Evolutionary conservation across 53 echinoderm and acorn worm species (phyloP).

Genomic region (Echinarachnius parma): DNA sequence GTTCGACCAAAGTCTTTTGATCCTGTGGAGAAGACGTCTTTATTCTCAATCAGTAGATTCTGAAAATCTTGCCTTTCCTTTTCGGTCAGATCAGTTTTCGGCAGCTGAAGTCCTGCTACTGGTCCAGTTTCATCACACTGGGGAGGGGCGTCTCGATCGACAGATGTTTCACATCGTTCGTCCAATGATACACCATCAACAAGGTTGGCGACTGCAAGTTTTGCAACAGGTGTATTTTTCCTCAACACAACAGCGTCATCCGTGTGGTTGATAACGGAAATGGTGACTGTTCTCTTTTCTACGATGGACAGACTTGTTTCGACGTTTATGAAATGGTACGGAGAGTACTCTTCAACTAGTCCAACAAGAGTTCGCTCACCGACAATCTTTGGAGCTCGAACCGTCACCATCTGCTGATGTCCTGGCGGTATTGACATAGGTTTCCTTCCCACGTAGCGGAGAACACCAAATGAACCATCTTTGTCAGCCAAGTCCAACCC

Average conservation of each 20-base stretch:
- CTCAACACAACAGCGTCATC: neutral
- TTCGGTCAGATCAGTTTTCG: neutral
- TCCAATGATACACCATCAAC: neutral
- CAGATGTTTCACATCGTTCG: neutral
- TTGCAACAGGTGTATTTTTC: constrained; percentile 1
- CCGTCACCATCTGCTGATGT: constrained; percentile 1
- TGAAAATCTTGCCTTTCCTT: neutral
- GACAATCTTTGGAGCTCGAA: constrained; percentile 5
- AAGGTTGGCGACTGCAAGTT: constrained; percentile 4
- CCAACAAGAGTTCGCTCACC: constrained; percentile 7
- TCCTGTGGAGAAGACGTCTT: constrained; percentile 19
- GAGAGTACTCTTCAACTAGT: neutral
- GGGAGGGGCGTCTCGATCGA: neutral
- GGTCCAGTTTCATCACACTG: neutral
- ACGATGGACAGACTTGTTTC: constrained; percentile 2
- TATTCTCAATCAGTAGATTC: neutral
- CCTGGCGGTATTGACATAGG: constrained; percentile 2
- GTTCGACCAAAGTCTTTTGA: constrained; percentile 22
- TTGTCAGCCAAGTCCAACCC: constrained; percentile 29
- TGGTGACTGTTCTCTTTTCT: neutral
- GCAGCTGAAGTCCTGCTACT: neutral
- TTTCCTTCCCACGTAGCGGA: constrained; percentile 15
- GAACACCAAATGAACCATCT: constrained; percentile 24
- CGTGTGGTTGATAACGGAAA: neutral
- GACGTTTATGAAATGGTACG: neutral